phyloP scores from a whole-genome alignment of 2,113 vertebrate genomes.

The Paedocypris sp. region DNA sequence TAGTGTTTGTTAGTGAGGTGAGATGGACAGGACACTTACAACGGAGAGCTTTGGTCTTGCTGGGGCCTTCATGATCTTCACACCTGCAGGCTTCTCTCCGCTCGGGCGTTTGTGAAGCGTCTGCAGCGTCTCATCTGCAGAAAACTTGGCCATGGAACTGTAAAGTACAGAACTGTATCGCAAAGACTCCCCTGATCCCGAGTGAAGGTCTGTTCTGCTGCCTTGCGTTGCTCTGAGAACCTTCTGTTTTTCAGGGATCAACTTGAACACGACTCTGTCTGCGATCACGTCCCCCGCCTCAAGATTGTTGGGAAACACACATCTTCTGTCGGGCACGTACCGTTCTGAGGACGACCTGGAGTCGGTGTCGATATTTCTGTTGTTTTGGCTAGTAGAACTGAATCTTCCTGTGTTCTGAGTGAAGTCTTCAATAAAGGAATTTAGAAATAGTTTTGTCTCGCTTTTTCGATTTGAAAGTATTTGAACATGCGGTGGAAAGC shows the following conservation, averaged over 20 bases:
- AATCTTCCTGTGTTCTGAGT: too few relatives aligned
- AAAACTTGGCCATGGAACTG: slow-evolving; percentile 73
- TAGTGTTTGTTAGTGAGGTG: neutral
- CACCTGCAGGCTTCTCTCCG: too few relatives aligned
- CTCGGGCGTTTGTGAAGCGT: too few relatives aligned
- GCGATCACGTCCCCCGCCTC: slow-evolving; percentile 83
- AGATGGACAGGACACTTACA: slow-evolving; percentile 57
- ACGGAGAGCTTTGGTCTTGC: slow-evolving; percentile 71
- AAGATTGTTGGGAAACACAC: slow-evolving; percentile 70
- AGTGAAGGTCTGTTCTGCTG: slow-evolving; percentile 94
- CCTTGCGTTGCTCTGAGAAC: slow-evolving; percentile 81
- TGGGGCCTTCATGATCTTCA: slow-evolving; percentile 71
- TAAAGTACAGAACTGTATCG: too few relatives aligned
- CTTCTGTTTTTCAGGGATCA: slow-evolving; percentile 90
- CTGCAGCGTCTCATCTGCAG: too few relatives aligned
- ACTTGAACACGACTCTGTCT: slow-evolving; percentile 87
- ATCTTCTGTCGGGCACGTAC: slow-evolving; percentile 73
- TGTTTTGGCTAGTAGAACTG: too few relatives aligned
- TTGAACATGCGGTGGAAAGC: slow-evolving; percentile 83
- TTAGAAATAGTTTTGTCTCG: too few relatives aligned
- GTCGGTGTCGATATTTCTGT: too few relatives aligned
- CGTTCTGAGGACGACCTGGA: too few relatives aligned
- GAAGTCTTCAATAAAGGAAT: too few relatives aligned
- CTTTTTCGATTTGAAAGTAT: slow-evolving; percentile 88
- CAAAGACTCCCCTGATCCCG: too few relatives aligned